A percentile compares a stretch with the other conserved stretches of the same genome.
Conservation (phyloP, 2,113 vertebrate genomes). For the Epinephelus fuscoguttatus region DNA sequence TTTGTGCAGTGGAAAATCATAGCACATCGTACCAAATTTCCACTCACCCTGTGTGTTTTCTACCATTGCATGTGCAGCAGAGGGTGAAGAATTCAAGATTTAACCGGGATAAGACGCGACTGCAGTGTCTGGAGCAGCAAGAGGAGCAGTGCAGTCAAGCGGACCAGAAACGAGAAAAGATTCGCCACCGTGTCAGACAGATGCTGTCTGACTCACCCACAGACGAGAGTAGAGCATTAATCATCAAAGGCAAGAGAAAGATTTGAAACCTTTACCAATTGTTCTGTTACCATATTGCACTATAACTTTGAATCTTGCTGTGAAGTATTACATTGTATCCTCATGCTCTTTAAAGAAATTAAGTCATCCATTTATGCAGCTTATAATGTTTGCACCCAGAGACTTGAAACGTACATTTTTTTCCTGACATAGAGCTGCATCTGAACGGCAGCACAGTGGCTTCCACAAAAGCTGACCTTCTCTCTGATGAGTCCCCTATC, state of each 20-base stretch:
- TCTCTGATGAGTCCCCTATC: constrained; percentile 71
- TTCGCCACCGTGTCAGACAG: constrained; percentile 79
- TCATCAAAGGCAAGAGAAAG: constrained; percentile 66
- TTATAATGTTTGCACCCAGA: background rate
- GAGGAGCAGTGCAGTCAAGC: constrained; percentile 59
- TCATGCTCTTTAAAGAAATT: background rate
- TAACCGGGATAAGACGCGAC: constrained; percentile 85
- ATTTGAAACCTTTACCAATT: background rate
- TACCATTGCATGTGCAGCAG: constrained; percentile 71
- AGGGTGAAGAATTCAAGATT: constrained; percentile 85
- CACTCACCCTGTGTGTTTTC: background rate
- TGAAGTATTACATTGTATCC: background rate
- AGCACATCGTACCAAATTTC: background rate
- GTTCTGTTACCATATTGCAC: background rate
- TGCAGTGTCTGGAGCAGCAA: constrained; percentile 83
- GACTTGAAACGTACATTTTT: background rate
- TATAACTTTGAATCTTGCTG: background rate
- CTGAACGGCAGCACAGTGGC: constrained; percentile 72
- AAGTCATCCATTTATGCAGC: background rate
- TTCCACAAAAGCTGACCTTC: constrained; percentile 60
- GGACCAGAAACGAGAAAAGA: constrained; percentile 78
- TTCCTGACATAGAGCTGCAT: constrained; percentile 73
- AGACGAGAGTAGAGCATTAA: constrained; percentile 41
- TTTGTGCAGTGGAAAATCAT: background rate
- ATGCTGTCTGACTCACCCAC: constrained; percentile 75